A percentile compares a stretch with the other conserved stretches of the same genome.
These are phyloP conservation scores for Drosophila prostipennis DNA, from an alignment of 2,888 invertebrate species.

Conservation along the genomic window DNA sequence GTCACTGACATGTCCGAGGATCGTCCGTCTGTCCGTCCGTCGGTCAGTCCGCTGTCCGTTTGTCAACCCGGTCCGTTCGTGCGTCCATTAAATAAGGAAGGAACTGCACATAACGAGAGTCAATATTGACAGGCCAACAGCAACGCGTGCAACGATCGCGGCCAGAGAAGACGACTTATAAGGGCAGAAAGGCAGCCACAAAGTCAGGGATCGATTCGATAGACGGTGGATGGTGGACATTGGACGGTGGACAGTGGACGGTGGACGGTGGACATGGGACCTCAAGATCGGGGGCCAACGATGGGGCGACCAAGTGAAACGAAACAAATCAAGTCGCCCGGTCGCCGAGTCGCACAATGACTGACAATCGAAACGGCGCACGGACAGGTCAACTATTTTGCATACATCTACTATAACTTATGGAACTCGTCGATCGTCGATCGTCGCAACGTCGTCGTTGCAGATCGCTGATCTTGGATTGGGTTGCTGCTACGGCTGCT, in stretches of 20 bases:
- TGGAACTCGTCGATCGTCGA: slow-evolving; percentile 75
- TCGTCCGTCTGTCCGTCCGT: slow-evolving; percentile 49
- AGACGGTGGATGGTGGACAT: slow-evolving; percentile 26
- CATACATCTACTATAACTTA: slow-evolving; percentile 82
- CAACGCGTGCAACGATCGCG: slow-evolving; percentile 67
- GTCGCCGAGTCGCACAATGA: slow-evolving; percentile 68
- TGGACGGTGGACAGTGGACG: slow-evolving; percentile 17
- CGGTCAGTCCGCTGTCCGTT: slow-evolving; percentile 41
- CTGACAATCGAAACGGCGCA: slow-evolving; percentile 77
- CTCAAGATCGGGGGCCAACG: slow-evolving; percentile 33
- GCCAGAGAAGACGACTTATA: slow-evolving; percentile 63
- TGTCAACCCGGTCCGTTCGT: slow-evolving; percentile 54
- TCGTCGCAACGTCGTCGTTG: slow-evolving; percentile 53
- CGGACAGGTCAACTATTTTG: slow-evolving; percentile 83
- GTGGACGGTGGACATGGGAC: slow-evolving; percentile 9
- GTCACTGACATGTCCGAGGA: slow-evolving; percentile 74
- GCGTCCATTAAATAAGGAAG: slow-evolving; percentile 80
- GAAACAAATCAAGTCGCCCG: slow-evolving; percentile 76
- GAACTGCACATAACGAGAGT: slow-evolving; percentile 78
- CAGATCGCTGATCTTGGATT: slow-evolving; percentile 60
- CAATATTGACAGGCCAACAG: slow-evolving; percentile 80
- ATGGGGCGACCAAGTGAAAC: slow-evolving; percentile 74
- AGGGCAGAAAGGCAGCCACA: slow-evolving; percentile 63
- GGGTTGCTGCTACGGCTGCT: slow-evolving; percentile 36
- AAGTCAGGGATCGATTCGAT: slow-evolving; percentile 46